These are phyloP conservation scores for Drosophila prolongata DNA, from an alignment of 2,888 invertebrate species.

Conservation along the genomic window DNA sequence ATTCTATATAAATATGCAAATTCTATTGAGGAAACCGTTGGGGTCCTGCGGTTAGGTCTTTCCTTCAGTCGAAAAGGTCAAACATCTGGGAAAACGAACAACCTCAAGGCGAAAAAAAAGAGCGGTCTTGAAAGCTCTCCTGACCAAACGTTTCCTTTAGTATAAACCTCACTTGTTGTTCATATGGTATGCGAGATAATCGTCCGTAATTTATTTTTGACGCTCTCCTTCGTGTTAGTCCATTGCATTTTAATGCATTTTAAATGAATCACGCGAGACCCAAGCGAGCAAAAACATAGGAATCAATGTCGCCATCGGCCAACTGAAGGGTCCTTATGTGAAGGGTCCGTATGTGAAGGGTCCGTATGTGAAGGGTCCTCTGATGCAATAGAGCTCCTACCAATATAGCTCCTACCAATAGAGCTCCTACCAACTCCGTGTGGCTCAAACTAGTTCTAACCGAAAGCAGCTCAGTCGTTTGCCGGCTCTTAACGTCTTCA, in stretches of 20 bases:
- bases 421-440: constrained; percentile 32
- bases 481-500: constrained; percentile 66
- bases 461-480: constrained; percentile 55
- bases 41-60: neutral
- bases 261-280: constrained; percentile 71
- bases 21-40: constrained; percentile 50
- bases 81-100: constrained; percentile 32
- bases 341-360: too few species aligned
- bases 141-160: constrained; percentile 7
- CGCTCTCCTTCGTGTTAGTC: constrained; percentile 40
- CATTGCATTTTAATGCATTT: constrained; percentile 74
- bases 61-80: constrained; percentile 56
- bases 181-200: constrained; percentile 63
- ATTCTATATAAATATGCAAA: constrained; percentile 66
- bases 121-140: constrained; percentile 9
- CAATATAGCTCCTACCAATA: constrained; percentile 14
- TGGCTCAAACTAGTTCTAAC: constrained; percentile 25
- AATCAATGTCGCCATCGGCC: constrained; percentile 57
- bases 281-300: constrained; percentile 18
- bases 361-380: constrained; percentile 56
- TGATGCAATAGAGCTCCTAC: constrained; percentile 51
- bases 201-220: constrained; percentile 50
- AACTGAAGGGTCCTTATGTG: constrained; percentile 59
- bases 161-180: neutral
- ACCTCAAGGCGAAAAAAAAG: constrained; percentile 10